Evolutionary conservation across 2,113 vertebrate species (phyloP).

Genomic region (Melanocharis versteri): DNA sequence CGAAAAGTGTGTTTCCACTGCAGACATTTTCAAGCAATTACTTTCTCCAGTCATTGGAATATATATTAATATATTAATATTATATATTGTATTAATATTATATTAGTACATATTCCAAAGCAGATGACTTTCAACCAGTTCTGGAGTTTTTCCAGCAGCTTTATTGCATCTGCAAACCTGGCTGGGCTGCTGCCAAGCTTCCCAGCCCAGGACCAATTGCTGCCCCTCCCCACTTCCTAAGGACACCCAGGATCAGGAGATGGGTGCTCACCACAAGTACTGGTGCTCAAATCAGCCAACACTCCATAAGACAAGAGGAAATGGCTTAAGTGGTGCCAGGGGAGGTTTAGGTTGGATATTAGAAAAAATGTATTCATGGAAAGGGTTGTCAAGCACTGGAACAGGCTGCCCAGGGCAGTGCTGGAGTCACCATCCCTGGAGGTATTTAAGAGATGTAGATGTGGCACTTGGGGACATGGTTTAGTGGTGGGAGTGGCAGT

Average conservation of each 20-base stretch:
- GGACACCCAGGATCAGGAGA: not conserved
- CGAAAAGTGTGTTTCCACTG: not conserved
- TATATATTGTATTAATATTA: not conserved
- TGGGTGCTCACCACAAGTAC: not conserved
- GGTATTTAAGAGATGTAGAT: not conserved
- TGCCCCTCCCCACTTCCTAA: not conserved
- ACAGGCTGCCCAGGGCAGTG: not conserved
- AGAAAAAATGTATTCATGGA: not conserved
- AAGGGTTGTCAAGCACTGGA: not conserved
- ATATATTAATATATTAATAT: not conserved
- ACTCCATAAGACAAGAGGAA: not conserved
- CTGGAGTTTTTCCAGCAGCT: not conserved
- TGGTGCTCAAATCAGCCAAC: not conserved
- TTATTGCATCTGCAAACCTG: not conserved
- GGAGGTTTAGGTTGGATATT: not conserved
- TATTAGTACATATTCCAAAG: not conserved
- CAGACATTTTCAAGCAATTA: not conserved
- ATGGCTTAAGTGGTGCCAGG: not conserved
- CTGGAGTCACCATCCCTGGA: not conserved
- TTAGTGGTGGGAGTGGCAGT: not conserved
- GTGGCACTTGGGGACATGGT: not conserved
- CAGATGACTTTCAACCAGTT: not conserved
- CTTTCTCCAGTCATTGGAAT: not conserved
- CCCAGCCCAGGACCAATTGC: not conserved
- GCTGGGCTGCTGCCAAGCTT: not conserved